A percentile compares a stretch with the other conserved stretches of the same genome.
These are phyloP conservation scores for Drosophila micromelanica DNA, from an alignment of 1,140 invertebrate species.

Conservation along the genomic window DNA sequence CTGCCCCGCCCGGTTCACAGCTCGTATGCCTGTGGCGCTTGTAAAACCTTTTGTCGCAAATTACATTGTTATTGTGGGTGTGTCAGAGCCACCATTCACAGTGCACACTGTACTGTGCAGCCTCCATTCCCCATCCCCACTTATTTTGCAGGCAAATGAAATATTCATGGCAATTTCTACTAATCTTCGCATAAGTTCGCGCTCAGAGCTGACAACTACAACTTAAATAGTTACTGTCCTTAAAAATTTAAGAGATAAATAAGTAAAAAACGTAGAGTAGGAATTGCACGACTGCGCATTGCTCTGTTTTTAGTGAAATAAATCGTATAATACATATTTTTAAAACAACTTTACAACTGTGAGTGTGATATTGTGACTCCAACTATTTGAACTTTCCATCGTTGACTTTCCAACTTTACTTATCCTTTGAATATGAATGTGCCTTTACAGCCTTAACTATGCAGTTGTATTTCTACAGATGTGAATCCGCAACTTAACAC, in stretches of 20 bases:
- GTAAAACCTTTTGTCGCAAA: constrained; percentile 68
- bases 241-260: constrained; percentile 33
- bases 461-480: too few species aligned
- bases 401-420: too few species aligned
- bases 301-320: background rate
- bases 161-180: constrained; percentile 37
- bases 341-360: too few species aligned
- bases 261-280: background rate
- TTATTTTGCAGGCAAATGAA: constrained; percentile 9
- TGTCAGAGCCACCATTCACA: constrained; percentile 6
- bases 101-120: background rate
- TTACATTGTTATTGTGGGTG: constrained; percentile 68
- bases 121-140: background rate
- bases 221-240: constrained; percentile 23
- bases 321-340: too few species aligned
- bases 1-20: constrained; percentile 10
- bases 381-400: too few species aligned
- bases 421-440: too few species aligned
- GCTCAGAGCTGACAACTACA: constrained; percentile 34
- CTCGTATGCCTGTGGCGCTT: constrained; percentile 17
- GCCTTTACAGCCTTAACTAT: too few species aligned
- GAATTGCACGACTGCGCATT: background rate
- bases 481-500: too few species aligned
- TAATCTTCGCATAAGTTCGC: constrained; percentile 53
- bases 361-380: too few species aligned